These are phyloP conservation scores for Pterocles orientalis DNA, from an alignment of 2,113 vertebrate genomes.

Conservation along the genomic window DNA sequence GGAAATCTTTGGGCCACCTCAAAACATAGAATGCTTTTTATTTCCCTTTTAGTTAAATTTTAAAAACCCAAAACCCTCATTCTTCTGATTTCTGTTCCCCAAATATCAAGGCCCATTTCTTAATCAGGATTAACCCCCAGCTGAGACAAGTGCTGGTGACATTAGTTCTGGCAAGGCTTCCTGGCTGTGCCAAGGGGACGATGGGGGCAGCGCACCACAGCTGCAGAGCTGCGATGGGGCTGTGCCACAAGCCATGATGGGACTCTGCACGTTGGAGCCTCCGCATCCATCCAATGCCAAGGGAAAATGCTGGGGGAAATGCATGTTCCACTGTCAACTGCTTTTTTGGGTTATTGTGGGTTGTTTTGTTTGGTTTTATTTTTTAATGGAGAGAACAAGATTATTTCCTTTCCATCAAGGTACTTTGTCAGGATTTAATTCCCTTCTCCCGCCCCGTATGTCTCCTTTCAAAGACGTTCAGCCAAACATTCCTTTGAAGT, in stretches of 20 bases:
- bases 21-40: not conserved
- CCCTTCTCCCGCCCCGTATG: not conserved
- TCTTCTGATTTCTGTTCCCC: not conserved
- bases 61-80: not conserved
- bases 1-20: not conserved
- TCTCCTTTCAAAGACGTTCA: not conserved
- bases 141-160: not conserved
- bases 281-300: accelerated
- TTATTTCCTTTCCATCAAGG: not conserved
- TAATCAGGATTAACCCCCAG: not conserved
- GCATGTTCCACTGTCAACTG: not conserved
- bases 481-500: not conserved
- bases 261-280: not conserved
- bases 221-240: not conserved
- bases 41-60: not conserved
- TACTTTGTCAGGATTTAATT: not conserved
- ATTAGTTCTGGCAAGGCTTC: not conserved
- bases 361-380: not conserved
- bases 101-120: not conserved
- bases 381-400: not conserved
- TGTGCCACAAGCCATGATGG: accelerated
- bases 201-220: not conserved
- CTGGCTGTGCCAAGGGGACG: not conserved
- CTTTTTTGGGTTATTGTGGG: not conserved
- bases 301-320: accelerated